Evolutionary conservation across 2,113 vertebrate genomes (phyloP), one percentile per base, ranked within the genome.

Genomic region (Oreotrochilus melanogaster): DNA sequence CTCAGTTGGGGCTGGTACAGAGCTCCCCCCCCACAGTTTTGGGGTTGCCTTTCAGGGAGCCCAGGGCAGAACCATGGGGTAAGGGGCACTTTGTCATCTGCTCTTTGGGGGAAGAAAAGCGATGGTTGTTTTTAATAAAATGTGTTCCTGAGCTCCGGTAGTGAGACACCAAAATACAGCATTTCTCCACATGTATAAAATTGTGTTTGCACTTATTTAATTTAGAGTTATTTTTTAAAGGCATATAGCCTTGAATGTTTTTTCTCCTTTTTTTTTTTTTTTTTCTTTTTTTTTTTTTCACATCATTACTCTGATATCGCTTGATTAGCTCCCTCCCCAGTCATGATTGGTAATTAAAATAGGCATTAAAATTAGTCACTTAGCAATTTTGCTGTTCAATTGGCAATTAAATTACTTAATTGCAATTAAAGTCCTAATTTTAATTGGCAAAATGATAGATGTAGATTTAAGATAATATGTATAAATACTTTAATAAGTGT

Each of bases 361-460:
- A 98, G 97, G 98, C 98, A 98, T 98, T 98, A 99, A 99, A 99
- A 99, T 98, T 98, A 99, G 98, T 98, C 98, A 98, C 98, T 99
- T 99, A 99, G 98, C 99, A 99, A 99, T 99, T 98, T 98, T 98
- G 98, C 98, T 98, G 98, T 99, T 98, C 99, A 99, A 99, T 98
- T 98, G 98, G 98, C 98, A 99, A 99, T 99, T 99, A 99, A 99
- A 98, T 98, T 98, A 98, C 98, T 98, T 99, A 99, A 99, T 99
- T 98, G 98, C 98, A 98, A 99, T 99, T 99, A 98, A 98, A 99
- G 98, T 99, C 98, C 97, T 98, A 98, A 98, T 98, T 98, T 98
- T 98, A 99, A 99, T 98, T 98, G 98, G 98, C 98, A 98, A 99
- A 98, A 98, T 98, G 98, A 98, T 98, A 98, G 98, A 98, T 98